These are phyloP conservation scores for Synchiropus splendidus DNA, from an alignment of 2,113 vertebrate genomes.

Conservation along the genomic window DNA sequence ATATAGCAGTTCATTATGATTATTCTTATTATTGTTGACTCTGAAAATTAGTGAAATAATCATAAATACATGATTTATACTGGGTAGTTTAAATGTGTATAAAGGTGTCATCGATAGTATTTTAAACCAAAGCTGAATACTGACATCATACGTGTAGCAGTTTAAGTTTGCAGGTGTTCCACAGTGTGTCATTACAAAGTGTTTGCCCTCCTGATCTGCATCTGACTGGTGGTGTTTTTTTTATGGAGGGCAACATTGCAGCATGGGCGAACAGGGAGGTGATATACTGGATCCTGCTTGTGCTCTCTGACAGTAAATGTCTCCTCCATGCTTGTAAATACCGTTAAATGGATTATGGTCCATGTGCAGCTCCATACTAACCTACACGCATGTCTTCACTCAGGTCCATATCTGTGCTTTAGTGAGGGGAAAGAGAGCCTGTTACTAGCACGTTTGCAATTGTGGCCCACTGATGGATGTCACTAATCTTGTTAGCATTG, in stretches of 20 bases:
- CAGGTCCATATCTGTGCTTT: conserved; percentile 8
- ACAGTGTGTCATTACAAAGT: too few relatives aligned
- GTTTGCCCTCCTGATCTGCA: too few relatives aligned
- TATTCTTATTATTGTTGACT: too few relatives aligned
- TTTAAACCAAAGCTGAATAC: too few relatives aligned
- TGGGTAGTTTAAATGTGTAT: too few relatives aligned
- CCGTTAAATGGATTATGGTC: conserved; percentile 57
- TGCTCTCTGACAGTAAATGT: conserved; percentile 47
- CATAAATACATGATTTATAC: too few relatives aligned
- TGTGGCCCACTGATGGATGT: conserved; percentile 18
- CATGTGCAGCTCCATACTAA: conserved; percentile 31
- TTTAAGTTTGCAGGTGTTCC: too few relatives aligned
- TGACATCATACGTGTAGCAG: too few relatives aligned
- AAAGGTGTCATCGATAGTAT: too few relatives aligned
- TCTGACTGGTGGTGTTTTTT: not conserved
- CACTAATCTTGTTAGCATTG: conserved; percentile 57
- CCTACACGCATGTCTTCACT: conserved; percentile 30
- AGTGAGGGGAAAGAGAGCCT: conserved; percentile 24
- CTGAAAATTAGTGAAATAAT: too few relatives aligned
- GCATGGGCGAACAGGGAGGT: conserved; percentile 35
- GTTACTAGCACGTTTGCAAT: conserved; percentile 17
- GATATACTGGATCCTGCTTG: conserved; percentile 32
- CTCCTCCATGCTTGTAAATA: conserved; percentile 39
- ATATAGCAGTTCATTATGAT: too few relatives aligned
- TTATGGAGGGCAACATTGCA: conserved; percentile 17